Evolutionary conservation across 2,797 vertebrate species (phyloP), one percentile per base, ranked within the genome.

Genomic region (Epinephelus coioides): DNA sequence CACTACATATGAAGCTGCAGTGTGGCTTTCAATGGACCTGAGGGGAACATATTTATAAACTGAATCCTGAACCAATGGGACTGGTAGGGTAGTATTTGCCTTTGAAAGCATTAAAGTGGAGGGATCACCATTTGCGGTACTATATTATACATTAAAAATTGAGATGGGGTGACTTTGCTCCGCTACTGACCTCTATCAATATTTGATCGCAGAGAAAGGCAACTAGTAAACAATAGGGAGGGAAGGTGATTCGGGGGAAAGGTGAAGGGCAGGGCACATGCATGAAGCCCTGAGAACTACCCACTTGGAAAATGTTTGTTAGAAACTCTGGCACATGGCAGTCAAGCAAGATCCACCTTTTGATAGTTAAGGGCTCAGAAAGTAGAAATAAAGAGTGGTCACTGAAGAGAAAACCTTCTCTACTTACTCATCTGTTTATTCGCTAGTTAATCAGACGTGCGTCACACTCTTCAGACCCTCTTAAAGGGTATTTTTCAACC

Each of bases 131-230:
- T 91, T 91, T 91, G 80, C 7, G n/a, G 76, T 73, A 81, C 84
- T 89, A 91, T 93, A 94, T 94, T 92, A 92, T 93, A 92, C 85
- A 93, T 94, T 90, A 95, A 93, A 94, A 88, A 94, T 93, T 91
- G 89, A 94, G 88, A 90, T 81, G 83, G 86, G 90, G 86, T 69
- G 85, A 87, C 90, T 90, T 84, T 89, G 79, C 85, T 91, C 87
- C 73, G 74, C 72, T 56, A 21, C 86, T 92, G 90, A 92, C 92
- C 91, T 86, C 86, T 82, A 90, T 94, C 74, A 93, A 94, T 93
- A 94, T 86, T 93, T 89, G 73, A 94, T 91, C 0, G 44, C 62
- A 2, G 85, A 18, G 85, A 93, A 91, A 70, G 80, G 85, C 81
- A 90, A 88, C 89, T 87, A 87, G 90, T 92, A 94, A 94, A 93